These are phyloP conservation scores for Pseudochirops corinnae DNA, from an alignment of 2,797 vertebrate genomes.

Conservation along the genomic window DNA sequence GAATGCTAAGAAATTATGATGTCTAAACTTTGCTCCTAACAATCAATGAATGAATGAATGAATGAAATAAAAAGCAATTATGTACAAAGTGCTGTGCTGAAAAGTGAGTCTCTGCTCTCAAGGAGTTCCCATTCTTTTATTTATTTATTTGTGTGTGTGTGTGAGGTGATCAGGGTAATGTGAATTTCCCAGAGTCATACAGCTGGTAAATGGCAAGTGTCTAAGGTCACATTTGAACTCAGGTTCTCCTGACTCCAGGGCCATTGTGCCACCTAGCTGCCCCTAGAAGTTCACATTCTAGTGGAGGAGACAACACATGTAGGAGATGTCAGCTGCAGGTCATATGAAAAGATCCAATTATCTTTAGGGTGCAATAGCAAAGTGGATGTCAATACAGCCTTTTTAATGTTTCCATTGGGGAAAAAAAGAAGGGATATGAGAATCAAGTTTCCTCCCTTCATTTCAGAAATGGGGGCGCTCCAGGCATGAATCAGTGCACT, in stretches of 20 bases:
- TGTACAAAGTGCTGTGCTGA: neutral
- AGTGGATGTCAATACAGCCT: neutral
- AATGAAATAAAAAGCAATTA: neutral
- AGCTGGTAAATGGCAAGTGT: too few relatives aligned
- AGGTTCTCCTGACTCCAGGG: too few relatives aligned
- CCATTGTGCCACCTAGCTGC: too few relatives aligned
- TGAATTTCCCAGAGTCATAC: too few relatives aligned
- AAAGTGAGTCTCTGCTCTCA: neutral
- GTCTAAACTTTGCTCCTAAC: neutral
- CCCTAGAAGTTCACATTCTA: neutral
- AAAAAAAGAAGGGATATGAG: neutral
- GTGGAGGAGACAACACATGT: neutral
- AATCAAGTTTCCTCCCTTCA: neutral
- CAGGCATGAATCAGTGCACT: neutral
- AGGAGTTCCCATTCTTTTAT: too few relatives aligned
- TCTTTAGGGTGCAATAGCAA: neutral
- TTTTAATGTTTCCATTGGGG: neutral
- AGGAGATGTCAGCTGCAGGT: neutral
- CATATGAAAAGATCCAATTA: neutral
- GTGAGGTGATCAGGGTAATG: too few relatives aligned
- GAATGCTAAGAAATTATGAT: neutral
- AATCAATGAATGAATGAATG: too few relatives aligned
- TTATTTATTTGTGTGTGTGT: too few relatives aligned
- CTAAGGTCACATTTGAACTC: too few relatives aligned
- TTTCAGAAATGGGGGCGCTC: neutral